Conservation (phyloP, 2,113 vertebrate species). For the Leptobrachium ailaonicum region DNA sequence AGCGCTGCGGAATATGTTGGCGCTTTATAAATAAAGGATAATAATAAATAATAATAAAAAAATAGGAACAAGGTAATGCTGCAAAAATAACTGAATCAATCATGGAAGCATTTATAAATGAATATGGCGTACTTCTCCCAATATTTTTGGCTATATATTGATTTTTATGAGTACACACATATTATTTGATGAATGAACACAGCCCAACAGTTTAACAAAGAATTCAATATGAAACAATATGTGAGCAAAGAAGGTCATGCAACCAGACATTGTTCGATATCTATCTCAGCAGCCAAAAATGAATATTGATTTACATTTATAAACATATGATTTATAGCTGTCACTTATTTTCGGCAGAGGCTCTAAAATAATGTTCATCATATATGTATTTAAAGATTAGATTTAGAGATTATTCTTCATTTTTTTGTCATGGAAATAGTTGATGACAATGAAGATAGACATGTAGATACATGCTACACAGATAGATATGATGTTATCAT, state of each 20-base stretch:
- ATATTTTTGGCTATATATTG: constrained; percentile 13
- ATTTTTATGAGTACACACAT: neutral
- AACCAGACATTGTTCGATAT: neutral
- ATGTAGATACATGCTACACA: too few species aligned
- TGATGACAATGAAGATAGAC: too few species aligned
- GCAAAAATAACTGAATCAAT: neutral
- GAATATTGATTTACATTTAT: neutral
- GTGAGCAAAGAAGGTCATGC: neutral
- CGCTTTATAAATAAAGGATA: too few species aligned
- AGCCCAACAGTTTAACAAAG: neutral
- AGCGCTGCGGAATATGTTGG: too few species aligned
- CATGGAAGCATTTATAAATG: neutral
- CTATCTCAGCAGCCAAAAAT: neutral
- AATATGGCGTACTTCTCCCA: neutral
- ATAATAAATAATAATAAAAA: too few species aligned
- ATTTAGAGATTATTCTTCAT: too few species aligned
- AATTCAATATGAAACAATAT: neutral
- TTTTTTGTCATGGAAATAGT: too few species aligned
- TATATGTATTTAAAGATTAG: neutral
- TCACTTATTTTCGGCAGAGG: neutral
- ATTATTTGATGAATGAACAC: neutral
- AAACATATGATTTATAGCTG: neutral
- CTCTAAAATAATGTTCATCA: neutral
- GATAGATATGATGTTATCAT: too few species aligned
- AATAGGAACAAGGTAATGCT: too few species aligned